A percentile compares a stretch with the other conserved stretches of the same genome.
Evolutionary conservation across 2,888 invertebrate genomes (phyloP).

Genomic region (Agrochola lota): DNA sequence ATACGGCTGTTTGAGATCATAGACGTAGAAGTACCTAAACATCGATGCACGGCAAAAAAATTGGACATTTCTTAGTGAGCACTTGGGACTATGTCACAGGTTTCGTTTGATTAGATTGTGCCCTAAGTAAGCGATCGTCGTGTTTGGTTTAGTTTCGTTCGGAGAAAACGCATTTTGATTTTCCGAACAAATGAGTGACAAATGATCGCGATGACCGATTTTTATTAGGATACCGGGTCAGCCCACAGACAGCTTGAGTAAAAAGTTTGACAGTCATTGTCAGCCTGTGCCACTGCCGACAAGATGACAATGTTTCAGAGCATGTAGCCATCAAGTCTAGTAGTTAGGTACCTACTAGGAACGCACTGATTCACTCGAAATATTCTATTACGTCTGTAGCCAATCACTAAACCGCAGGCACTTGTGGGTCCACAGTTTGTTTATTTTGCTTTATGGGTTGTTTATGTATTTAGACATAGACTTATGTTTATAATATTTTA

Average conservation of each 20-base stretch:
- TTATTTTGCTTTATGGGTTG: slow-evolving; percentile 4
- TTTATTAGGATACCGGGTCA: neutral
- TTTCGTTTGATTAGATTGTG: neutral
- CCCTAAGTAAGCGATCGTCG: neutral
- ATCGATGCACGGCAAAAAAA: neutral
- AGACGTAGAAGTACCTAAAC: neutral
- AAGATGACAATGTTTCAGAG: neutral
- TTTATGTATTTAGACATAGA: neutral
- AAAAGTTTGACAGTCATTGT: slow-evolving; percentile 21
- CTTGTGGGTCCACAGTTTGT: slow-evolving; percentile 19
- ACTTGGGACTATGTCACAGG: neutral
- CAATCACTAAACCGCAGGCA: slow-evolving; percentile 10
- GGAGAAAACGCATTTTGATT: neutral
- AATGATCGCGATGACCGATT: neutral
- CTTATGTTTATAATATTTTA: neutral
- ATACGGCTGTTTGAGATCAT: neutral
- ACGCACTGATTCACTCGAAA: slow-evolving; percentile 42
- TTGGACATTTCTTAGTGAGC: neutral
- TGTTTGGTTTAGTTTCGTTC: neutral
- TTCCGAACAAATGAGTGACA: neutral
- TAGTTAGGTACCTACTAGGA: slow-evolving; percentile 29
- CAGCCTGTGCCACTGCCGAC: neutral
- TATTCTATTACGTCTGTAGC: slow-evolving; percentile 35
- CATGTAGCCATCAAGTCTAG: slow-evolving; percentile 44
- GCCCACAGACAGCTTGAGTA: no score